These are phyloP conservation scores for Calephelis perditalis DNA, from an alignment of 2,888 invertebrate species.

Conservation along the genomic window DNA sequence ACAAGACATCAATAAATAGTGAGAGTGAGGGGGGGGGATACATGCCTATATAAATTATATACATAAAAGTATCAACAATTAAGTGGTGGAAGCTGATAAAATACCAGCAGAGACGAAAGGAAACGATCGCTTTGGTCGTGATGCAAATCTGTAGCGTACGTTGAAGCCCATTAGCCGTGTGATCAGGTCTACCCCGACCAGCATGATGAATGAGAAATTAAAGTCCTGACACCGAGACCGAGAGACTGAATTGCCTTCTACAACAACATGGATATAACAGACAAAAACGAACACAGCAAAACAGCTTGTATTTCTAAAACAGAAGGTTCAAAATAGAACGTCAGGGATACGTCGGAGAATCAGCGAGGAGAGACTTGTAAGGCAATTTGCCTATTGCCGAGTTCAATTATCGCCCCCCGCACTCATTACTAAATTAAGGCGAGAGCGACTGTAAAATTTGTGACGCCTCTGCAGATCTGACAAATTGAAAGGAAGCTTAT, in stretches of 20 bases:
- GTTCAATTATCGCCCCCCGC: constrained; percentile 77
- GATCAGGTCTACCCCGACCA: constrained; percentile 44
- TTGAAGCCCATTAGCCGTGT: constrained; percentile 49
- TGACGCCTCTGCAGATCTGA: constrained; percentile 58
- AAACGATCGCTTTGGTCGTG: neutral
- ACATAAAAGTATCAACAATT: no score
- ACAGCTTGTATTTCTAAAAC: constrained; percentile 35
- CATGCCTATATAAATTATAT: no score
- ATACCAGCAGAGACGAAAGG: neutral
- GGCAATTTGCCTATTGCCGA: constrained; percentile 75
- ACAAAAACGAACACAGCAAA: constrained; percentile 37
- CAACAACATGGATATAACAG: constrained; percentile 36
- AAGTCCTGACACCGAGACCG: constrained; percentile 44
- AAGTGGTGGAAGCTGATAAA: neutral
- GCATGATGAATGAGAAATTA: constrained; percentile 38
- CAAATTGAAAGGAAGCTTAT: constrained; percentile 50
- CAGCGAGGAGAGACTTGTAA: constrained; percentile 50
- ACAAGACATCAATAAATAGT: no score
- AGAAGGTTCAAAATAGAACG: constrained; percentile 40
- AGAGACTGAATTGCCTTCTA: constrained; percentile 54
- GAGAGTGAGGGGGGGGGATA: no score
- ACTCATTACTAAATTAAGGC: constrained; percentile 74
- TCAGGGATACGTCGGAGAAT: constrained; percentile 37
- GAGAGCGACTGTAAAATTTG: constrained; percentile 64
- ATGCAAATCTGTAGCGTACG: constrained; percentile 28